Base-by-base conservation (phyloP, 2,888 invertebrate genomes). In the Eristalis pertinax region DNA sequence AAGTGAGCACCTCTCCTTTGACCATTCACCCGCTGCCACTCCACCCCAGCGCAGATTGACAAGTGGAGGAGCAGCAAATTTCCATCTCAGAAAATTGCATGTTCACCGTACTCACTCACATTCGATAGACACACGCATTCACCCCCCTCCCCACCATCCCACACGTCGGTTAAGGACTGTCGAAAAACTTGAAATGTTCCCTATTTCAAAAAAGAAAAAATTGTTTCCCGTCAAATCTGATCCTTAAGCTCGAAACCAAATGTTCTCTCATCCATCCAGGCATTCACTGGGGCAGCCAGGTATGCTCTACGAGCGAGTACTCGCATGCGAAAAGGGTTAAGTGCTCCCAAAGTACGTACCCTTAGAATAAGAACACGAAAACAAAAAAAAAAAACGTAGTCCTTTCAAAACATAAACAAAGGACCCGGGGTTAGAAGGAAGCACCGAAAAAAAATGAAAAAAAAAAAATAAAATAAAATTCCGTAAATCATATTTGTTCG, bases 401-500 rank as follows among this genome's bases (percentile, higher is more conserved):
- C 83, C 86, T 78, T 72, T 81, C 56, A 56, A 75, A 83, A 74
- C 60, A 86, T 75, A 86, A 86, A 82, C 82, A 86, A 74, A 81
- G 72, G 60, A 82, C 60, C 76, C 50, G 38, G 67, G 32, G 69
- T 50, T 19, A 19, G 5, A 19, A 19, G 19, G 19, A 50, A 50
- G 19, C 5, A 50, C n/a, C 19, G n/a, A 50, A 7, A 50, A 32
- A 32, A 32, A 5, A 29, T n/a, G n/a, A n/a, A n/a, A 43, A 43
- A 43, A 15, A 19, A n/a, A 50, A 50, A 50, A 50, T 19, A 50
- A 50, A 50, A 63, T 69, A 78, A 65, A 77, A 22, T 67, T 77
- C 69, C 62, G 19, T 68, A 82, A 86, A 82, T 86, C 69, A 86
- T 74, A 85, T 80, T 80, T 81, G 64, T 74, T 64, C 41, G 50